phyloP scores from a whole-genome alignment of 2,797 vertebrate species.

The Bucorvus abyssinicus region DNA sequence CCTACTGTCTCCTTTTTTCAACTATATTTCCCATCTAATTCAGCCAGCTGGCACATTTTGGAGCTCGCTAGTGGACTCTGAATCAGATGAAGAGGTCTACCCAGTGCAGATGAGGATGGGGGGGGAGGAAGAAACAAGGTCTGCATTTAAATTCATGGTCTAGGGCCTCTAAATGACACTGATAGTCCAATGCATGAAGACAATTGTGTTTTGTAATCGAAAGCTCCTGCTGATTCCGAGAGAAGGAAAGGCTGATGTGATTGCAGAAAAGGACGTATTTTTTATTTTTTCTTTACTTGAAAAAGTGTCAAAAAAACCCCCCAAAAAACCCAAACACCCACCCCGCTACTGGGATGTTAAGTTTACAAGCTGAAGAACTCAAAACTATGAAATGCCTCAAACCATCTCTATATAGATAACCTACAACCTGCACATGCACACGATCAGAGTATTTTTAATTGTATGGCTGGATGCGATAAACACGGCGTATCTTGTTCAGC shows the following conservation, averaged over 20 bases:
- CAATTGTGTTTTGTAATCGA: background rate
- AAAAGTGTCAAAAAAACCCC: background rate
- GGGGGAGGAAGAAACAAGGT: background rate
- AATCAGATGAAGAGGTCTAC: background rate
- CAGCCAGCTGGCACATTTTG: background rate
- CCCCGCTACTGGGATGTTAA: background rate
- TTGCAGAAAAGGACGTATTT: background rate
- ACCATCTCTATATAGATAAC: background rate
- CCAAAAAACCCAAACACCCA: background rate
- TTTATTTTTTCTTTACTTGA: background rate
- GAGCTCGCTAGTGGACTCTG: background rate
- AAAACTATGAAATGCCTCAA: background rate
- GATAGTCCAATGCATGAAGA: background rate
- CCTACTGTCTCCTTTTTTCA: background rate
- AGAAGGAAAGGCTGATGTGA: background rate
- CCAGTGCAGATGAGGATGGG: background rate
- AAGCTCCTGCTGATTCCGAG: background rate
- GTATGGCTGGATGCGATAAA: background rate
- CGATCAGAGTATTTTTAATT: background rate
- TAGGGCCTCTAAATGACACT: background rate
- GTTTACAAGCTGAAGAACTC: background rate
- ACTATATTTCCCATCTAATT: background rate
- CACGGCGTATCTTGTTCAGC: accelerated
- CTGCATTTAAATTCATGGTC: background rate
- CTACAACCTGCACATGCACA: background rate